A percentile compares a stretch with the other conserved stretches of the same genome.
Conservation (phyloP, 1,140 invertebrate species). For the Arctopsyche grandis region DNA sequence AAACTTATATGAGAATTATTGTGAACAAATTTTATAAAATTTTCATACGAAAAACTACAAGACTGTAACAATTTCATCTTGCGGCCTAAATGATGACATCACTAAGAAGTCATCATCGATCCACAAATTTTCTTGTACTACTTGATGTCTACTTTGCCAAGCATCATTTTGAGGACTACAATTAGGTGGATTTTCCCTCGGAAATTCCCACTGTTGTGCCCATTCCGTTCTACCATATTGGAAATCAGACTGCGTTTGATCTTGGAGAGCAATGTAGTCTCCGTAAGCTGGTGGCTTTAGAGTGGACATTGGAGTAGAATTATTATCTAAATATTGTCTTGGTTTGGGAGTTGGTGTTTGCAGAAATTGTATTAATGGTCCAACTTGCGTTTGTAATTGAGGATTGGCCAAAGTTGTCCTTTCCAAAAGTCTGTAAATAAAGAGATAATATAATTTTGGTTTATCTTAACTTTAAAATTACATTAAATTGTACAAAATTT, state of each 20-base stretch:
- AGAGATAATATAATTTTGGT: too few relatives aligned
- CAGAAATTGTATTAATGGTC: conserved; percentile 73
- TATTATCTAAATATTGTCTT: conserved; percentile 60
- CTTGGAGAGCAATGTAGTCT: conserved; percentile 60
- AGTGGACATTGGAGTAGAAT: conserved; percentile 68
- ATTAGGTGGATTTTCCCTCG: conserved; percentile 57
- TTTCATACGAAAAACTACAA: conserved; percentile 62
- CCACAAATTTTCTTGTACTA: conserved; percentile 68
- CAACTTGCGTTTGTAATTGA: conserved; percentile 62
- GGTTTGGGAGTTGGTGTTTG: conserved; percentile 67
- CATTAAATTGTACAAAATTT: conserved; percentile 37
- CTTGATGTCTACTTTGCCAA: conserved; percentile 63
- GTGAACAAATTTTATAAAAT: too few relatives aligned
- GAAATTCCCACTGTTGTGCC: conserved; percentile 68
- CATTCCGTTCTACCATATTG: conserved; percentile 61
- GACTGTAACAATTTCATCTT: conserved; percentile 83
- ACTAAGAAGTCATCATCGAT: conserved; percentile 78
- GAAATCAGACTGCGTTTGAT: conserved; percentile 61
- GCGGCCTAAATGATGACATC: conserved; percentile 77
- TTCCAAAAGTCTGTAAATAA: conserved; percentile 68
- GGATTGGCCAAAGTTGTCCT: conserved; percentile 75
- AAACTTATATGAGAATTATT: too few relatives aligned
- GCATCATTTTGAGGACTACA: conserved; percentile 68
- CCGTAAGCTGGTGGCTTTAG: conserved; percentile 68
- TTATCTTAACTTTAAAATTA: neutral